A percentile compares a stretch with the other conserved stretches of the same genome.
These are phyloP conservation scores for Nomada fucata DNA, from an alignment of 2,888 invertebrate genomes.

Conservation along the genomic window DNA sequence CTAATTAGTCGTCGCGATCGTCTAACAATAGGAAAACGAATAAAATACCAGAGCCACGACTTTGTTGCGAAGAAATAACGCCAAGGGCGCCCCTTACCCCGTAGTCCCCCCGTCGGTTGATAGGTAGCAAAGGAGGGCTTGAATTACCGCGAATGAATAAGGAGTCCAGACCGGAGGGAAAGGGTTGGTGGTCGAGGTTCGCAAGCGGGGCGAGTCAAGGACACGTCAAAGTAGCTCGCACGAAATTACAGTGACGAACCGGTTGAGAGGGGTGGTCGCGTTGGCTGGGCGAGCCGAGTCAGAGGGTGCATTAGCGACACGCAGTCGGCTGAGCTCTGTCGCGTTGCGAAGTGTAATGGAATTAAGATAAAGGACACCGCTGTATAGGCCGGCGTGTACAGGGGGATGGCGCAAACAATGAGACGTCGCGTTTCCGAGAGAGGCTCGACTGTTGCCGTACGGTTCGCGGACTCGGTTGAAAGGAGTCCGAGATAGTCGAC, in stretches of 20 bases:
- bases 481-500: slow-evolving; percentile 52
- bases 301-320: slow-evolving; percentile 44
- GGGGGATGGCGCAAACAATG: slow-evolving; percentile 59
- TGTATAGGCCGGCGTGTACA: slow-evolving; percentile 40
- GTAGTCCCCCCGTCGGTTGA: slow-evolving; percentile 15
- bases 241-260: slow-evolving; percentile 52
- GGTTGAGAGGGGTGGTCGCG: slow-evolving; percentile 11
- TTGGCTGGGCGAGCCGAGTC: slow-evolving; percentile 20
- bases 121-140: slow-evolving; percentile 5
- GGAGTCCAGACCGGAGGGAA: neutral
- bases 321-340: slow-evolving; percentile 38
- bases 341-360: slow-evolving; percentile 74
- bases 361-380: slow-evolving; percentile 73
- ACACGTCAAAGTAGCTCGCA: slow-evolving; percentile 62
- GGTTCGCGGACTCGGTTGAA: slow-evolving; percentile 43
- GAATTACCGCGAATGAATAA: slow-evolving; percentile 47
- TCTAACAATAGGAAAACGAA: slow-evolving; percentile 41
- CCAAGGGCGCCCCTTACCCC: neutral
- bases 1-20: slow-evolving; percentile 46
- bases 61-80: slow-evolving; percentile 29
- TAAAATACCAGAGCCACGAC: slow-evolving; percentile 34
- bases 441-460: slow-evolving; percentile 15
- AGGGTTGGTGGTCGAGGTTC: slow-evolving; percentile 25
- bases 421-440: slow-evolving; percentile 42
- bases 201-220: slow-evolving; percentile 56